Percentiles rank a stretch among this genome's conserved stretches.
Conservation (phyloP, 2,113 vertebrate genomes). For the Bubo scandiacus region DNA sequence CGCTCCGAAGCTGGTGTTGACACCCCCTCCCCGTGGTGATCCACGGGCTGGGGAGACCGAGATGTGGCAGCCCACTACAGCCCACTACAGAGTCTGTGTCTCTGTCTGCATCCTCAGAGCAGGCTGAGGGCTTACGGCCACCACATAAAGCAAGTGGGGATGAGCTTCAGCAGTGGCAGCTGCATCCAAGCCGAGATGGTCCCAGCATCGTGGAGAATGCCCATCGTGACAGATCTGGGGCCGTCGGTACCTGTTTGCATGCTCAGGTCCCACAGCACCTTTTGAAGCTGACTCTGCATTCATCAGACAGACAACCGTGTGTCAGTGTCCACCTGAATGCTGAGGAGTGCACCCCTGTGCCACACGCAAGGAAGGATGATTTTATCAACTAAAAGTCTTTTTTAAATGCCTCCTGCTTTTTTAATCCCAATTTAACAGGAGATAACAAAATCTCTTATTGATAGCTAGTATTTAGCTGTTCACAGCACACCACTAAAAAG, state of each 20-base stretch:
- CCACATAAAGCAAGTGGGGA: fast-evolving
- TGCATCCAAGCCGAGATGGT: background rate
- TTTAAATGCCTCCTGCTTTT: background rate
- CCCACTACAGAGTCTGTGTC: fast-evolving
- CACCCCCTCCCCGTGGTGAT: fast-evolving
- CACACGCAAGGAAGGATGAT: background rate
- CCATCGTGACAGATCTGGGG: fast-evolving
- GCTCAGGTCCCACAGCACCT: fast-evolving
- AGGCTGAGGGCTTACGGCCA: background rate
- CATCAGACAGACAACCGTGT: background rate
- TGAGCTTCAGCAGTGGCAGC: background rate
- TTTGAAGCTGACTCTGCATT: background rate
- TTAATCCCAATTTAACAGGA: background rate
- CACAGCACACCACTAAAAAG: background rate
- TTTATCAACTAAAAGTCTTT: background rate
- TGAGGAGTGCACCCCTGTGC: background rate
- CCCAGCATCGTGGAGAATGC: background rate
- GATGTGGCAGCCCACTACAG: background rate
- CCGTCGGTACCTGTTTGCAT: fast-evolving
- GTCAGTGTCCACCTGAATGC: background rate
- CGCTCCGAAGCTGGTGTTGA: background rate
- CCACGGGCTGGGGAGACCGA: fast-evolving
- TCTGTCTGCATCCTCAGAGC: background rate
- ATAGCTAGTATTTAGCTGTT: background rate
- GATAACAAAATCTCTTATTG: background rate